Percentiles rank a stretch among this genome's conserved stretches.
Conservation (phyloP, 2,888 invertebrate genomes). For the Serripes groenlandicus region DNA sequence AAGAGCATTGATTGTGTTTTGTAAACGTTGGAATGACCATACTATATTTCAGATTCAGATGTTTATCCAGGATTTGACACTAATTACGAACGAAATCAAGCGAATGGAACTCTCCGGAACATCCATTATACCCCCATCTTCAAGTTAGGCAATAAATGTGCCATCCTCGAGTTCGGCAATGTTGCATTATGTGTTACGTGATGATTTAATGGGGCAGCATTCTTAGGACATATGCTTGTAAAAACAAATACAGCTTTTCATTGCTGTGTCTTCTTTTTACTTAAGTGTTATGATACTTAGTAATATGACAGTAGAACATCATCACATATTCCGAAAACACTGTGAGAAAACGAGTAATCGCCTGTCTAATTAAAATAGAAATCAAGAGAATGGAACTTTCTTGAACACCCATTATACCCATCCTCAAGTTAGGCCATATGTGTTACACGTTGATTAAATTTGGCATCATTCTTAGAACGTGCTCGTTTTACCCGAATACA, state of each 20-base stretch:
- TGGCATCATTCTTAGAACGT: no score
- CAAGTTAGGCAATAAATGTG: conserved; percentile 72
- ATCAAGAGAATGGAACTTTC: neutral
- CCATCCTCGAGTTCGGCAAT: neutral
- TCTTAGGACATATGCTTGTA: no score
- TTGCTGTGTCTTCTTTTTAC: neutral
- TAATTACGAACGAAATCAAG: conserved; percentile 85
- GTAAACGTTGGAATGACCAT: neutral
- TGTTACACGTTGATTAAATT: no score
- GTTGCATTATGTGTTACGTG: neutral
- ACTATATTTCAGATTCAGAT: conserved; percentile 81
- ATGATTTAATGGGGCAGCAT: no score
- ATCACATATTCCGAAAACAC: no score
- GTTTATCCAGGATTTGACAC: conserved; percentile 85
- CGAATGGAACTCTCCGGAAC: conserved; percentile 79
- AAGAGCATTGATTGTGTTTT: no score
- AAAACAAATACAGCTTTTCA: neutral
- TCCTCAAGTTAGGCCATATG: neutral
- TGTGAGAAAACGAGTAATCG: no score
- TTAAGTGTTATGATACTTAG: no score
- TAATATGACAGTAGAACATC: no score
- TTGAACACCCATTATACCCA: neutral
- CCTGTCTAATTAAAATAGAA: neutral
- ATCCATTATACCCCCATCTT: conserved; percentile 83
- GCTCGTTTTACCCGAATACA: no score